Evolutionary conservation across 2,888 invertebrate species (phyloP).

Genomic region (Globia sparganii): DNA sequence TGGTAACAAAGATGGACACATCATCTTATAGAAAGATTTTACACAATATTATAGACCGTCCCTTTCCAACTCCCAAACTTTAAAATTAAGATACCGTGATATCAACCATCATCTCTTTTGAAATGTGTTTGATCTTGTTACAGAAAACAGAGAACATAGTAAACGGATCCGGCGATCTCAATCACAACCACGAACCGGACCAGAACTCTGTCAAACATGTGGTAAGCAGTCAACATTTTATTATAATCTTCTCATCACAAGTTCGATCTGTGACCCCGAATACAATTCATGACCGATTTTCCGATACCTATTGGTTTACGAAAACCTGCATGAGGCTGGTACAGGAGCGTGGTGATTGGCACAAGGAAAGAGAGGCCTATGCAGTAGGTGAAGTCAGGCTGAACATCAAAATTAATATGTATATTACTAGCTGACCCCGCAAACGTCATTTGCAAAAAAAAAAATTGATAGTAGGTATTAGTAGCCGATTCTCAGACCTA

Average conservation of each 20-base stretch:
- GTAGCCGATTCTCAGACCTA: no score
- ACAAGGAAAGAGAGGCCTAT: no score
- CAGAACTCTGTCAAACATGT: constrained; percentile 75
- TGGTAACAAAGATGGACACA: not conserved
- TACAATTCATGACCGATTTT: not conserved
- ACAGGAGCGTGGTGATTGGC: no score
- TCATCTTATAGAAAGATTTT: not conserved
- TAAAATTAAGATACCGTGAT: no score
- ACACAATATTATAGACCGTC: not conserved
- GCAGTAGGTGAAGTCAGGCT: no score
- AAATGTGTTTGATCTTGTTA: constrained; percentile 45
- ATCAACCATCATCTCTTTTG: not conserved
- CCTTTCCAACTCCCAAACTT: not conserved
- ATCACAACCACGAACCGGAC: constrained; percentile 85
- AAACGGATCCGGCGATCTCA: constrained; percentile 86
- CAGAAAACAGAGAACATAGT: constrained; percentile 82
- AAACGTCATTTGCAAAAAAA: no score
- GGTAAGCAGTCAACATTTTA: constrained; percentile 63
- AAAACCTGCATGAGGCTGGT: no score
- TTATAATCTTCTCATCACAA: not conserved
- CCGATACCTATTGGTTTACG: not conserved
- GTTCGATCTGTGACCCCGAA: not conserved
- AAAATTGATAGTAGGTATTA: no score
- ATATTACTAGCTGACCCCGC: no score
- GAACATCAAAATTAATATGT: no score